These are phyloP conservation scores for Vanessa atalanta DNA, from an alignment of 1,140 invertebrate species.

Conservation along the genomic window DNA sequence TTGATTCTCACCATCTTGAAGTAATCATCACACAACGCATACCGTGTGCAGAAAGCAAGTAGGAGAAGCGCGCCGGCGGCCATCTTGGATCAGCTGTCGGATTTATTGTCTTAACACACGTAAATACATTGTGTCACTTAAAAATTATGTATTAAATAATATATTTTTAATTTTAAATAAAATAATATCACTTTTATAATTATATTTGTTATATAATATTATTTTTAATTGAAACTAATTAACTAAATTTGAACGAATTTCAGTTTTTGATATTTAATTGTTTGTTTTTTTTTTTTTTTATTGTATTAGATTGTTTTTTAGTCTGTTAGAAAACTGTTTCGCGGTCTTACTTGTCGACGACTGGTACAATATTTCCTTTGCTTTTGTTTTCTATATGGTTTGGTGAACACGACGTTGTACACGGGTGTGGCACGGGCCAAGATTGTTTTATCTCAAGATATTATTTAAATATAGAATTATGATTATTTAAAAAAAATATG, in stretches of 20 bases:
- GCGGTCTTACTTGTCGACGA: constrained; percentile 67
- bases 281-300: constrained; percentile 9
- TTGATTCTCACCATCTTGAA: constrained; percentile 67
- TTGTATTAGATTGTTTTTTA: constrained; percentile 3
- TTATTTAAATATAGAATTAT: too few species aligned
- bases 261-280: not conserved
- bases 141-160: not conserved
- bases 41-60: constrained; percentile 70
- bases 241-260: not conserved
- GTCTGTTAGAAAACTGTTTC: constrained; percentile 55
- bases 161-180: not conserved
- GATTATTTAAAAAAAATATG: too few species aligned
- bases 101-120: constrained; percentile 29
- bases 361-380: constrained; percentile 68
- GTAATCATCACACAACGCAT: constrained; percentile 60
- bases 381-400: constrained; percentile 75
- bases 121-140: not conserved
- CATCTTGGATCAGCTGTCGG: constrained; percentile 54
- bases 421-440: constrained; percentile 53
- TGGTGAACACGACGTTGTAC: constrained; percentile 58
- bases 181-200: not conserved
- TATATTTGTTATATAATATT: not conserved
- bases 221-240: not conserved
- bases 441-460: constrained; percentile 30
- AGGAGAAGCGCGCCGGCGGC: constrained; percentile 17